phyloP scores from a whole-genome alignment of 2,113 vertebrate genomes.

The Alethe diademata region DNA sequence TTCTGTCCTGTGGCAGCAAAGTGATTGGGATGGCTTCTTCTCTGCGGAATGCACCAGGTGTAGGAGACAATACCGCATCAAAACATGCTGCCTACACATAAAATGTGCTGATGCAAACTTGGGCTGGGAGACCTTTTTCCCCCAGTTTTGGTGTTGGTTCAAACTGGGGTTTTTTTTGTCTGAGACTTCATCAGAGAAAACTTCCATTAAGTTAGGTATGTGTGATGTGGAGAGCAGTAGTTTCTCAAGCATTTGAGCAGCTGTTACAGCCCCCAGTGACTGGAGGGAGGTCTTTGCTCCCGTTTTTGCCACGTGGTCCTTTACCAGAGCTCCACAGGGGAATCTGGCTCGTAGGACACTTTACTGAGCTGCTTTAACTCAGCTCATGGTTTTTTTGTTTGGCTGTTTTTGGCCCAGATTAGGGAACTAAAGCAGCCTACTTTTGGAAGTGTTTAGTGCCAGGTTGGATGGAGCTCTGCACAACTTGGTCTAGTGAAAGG shows the following conservation, averaged over 20 bases:
- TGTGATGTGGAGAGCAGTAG: neutral
- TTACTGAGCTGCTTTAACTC: neutral
- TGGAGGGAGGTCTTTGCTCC: neutral
- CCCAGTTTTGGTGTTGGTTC: rapidly evolving
- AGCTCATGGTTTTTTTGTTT: rapidly evolving
- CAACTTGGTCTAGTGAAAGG: neutral
- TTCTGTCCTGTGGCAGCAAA: neutral
- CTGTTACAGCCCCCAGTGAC: neutral
- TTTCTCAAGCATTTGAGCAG: neutral
- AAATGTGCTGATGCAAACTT: neutral
- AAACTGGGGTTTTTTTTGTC: neutral
- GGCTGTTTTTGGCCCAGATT: neutral
- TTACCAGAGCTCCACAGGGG: rapidly evolving
- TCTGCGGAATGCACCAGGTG: neutral
- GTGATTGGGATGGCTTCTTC: neutral
- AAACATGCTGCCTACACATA: rapidly evolving
- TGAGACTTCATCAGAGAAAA: neutral
- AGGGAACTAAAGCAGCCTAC: neutral
- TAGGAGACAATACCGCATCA: no score
- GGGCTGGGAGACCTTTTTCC: no score
- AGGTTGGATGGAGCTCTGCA: neutral
- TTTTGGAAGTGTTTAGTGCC: neutral
- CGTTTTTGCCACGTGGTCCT: neutral
- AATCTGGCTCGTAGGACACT: rapidly evolving
- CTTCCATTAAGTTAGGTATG: rapidly evolving